A percentile compares a stretch with the other conserved stretches of the same genome.
Conservation (phyloP, 2,888 invertebrate species). For the Criorhina ranunculi region DNA sequence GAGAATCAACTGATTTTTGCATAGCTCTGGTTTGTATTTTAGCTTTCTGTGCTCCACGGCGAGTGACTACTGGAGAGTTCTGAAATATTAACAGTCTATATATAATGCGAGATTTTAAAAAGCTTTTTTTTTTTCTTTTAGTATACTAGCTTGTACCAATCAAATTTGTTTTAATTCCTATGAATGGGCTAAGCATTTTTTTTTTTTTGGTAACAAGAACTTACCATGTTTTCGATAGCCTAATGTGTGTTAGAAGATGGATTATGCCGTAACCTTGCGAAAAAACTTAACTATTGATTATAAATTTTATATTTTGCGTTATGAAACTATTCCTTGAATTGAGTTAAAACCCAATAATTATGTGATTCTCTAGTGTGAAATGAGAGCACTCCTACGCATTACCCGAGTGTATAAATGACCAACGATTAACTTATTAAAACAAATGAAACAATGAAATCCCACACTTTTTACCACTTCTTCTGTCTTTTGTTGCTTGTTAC, state of each 20-base stretch:
- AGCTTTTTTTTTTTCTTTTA: constrained; percentile 21
- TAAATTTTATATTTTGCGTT: constrained; percentile 5
- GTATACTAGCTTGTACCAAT: constrained; percentile 5
- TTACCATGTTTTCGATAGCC: constrained; percentile 56
- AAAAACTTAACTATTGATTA: constrained; percentile 52
- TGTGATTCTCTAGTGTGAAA: constrained; percentile 20
- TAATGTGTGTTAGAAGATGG: constrained; percentile 21
- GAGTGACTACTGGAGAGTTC: constrained; percentile 86
- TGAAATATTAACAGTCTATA: constrained; percentile 65
- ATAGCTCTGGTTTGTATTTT: constrained; percentile 88
- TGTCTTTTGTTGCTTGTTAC: constrained; percentile 18
- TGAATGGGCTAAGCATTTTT: constrained; percentile 4
- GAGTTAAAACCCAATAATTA: constrained; percentile 14
- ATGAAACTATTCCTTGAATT: constrained; percentile 35
- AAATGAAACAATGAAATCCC: constrained; percentile 68
- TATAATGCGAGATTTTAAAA: constrained; percentile 23
- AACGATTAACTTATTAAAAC: constrained; percentile 46
- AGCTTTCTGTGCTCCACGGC: constrained; percentile 87
- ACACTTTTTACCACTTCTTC: constrained; percentile 40
- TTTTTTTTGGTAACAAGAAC: constrained; percentile 43
- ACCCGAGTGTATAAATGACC: constrained; percentile 5
- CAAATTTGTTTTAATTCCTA: constrained; percentile 1
- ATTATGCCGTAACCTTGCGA: constrained; percentile 31
- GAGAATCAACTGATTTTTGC: constrained; percentile 83
- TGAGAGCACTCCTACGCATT: constrained; percentile 60